These are phyloP conservation scores for Monomorium pharaonis DNA, from an alignment of 1,140 invertebrate genomes.

Conservation along the genomic window DNA sequence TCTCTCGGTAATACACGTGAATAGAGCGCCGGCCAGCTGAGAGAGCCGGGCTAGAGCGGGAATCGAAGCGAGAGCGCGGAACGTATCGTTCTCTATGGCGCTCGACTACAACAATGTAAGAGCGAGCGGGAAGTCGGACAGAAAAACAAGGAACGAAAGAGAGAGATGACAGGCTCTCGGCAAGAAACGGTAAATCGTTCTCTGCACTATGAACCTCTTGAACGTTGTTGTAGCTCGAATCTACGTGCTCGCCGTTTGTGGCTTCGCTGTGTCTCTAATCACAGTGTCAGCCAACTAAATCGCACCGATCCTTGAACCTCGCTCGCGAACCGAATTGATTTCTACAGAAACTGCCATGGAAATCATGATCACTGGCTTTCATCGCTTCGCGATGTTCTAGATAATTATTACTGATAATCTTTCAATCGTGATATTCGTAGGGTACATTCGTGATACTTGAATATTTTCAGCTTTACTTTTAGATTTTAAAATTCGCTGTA, in stretches of 20 bases:
- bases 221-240: constrained; percentile 47
- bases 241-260: neutral
- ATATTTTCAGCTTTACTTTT: neutral
- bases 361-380: neutral
- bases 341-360: neutral
- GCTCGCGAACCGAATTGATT: constrained; percentile 34
- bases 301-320: constrained; percentile 50
- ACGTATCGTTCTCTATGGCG: constrained; percentile 53
- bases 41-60: neutral
- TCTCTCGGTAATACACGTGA: constrained; percentile 57
- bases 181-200: constrained; percentile 70
- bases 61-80: constrained; percentile 34
- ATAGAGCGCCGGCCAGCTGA: constrained; percentile 57
- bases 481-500: neutral
- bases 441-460: neutral
- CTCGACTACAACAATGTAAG: constrained; percentile 37
- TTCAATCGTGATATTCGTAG: neutral
- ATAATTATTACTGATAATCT: neutral
- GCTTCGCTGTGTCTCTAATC: neutral
- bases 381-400: neutral
- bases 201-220: constrained; percentile 52
- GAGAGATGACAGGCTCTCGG: constrained; percentile 31
- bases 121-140: constrained; percentile 31
- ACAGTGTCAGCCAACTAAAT: constrained; percentile 50
- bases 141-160: constrained; percentile 20